These are phyloP conservation scores for Sympetrum striolatum DNA, from an alignment of 2,888 invertebrate genomes.

Conservation along the genomic window DNA sequence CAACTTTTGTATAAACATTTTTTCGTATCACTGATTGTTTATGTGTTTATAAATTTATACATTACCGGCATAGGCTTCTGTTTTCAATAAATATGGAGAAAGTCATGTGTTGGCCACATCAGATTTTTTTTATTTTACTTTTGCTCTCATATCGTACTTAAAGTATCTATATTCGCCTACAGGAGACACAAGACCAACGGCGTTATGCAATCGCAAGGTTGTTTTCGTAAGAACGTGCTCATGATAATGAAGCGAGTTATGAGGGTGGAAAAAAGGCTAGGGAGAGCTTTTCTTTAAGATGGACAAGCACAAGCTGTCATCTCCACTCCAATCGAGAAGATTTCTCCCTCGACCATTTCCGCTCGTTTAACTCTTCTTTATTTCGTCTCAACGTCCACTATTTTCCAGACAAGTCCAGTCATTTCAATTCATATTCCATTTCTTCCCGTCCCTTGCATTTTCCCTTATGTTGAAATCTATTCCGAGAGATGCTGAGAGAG, in stretches of 20 bases:
- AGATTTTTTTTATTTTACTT: too few species aligned
- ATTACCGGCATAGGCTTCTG: too few species aligned
- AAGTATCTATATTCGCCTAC: too few species aligned
- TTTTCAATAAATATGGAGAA: too few species aligned
- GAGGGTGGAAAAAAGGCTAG: not conserved
- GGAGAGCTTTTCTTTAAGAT: slow-evolving; percentile 8
- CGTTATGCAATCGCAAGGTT: not conserved
- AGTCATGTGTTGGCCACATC: too few species aligned
- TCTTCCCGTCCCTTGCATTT: not conserved
- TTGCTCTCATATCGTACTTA: too few species aligned
- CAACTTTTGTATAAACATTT: too few species aligned
- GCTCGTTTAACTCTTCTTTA: not conserved
- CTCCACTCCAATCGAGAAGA: not conserved
- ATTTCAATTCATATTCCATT: not conserved
- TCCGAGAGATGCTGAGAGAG: not conserved
- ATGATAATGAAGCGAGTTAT: not conserved
- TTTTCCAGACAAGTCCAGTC: not conserved
- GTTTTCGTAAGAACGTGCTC: not conserved
- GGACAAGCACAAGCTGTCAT: not conserved
- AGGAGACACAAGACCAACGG: not conserved
- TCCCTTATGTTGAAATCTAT: not conserved
- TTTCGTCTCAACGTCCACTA: not conserved
- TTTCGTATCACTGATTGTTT: too few species aligned
- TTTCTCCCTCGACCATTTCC: not conserved
- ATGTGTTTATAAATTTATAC: too few species aligned